A percentile compares a stretch with the other conserved stretches of the same genome.
These are phyloP conservation scores for Gadopsis marmoratus DNA, from an alignment of 2,797 vertebrate species.

Conservation along the genomic window DNA sequence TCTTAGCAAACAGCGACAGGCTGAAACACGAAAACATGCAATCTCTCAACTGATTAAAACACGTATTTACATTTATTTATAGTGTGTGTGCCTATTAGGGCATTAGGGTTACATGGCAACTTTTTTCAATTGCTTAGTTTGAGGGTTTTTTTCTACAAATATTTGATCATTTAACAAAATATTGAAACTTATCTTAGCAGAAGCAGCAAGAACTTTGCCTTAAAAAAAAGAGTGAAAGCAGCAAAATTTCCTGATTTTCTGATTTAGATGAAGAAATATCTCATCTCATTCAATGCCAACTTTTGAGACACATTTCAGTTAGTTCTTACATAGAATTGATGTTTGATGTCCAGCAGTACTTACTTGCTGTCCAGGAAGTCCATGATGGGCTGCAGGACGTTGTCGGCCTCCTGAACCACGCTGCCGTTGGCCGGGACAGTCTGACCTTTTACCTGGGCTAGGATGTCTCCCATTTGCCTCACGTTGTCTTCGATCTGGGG, in stretches of 20 bases:
- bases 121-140: background rate
- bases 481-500: slow-evolving; percentile 96
- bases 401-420: slow-evolving; percentile 95
- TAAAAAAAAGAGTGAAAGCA: background rate
- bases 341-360: slow-evolving; percentile 60
- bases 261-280: background rate
- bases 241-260: background rate
- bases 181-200: background rate
- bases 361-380: slow-evolving; percentile 99
- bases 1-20: slow-evolving; percentile 96
- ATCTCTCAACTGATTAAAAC: slow-evolving; percentile 21
- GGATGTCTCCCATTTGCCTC: slow-evolving; percentile 97
- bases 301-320: background rate
- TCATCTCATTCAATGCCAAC: background rate
- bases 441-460: slow-evolving; percentile 96
- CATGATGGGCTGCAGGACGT: slow-evolving; percentile 97
- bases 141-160: background rate
- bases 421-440: slow-evolving; percentile 95
- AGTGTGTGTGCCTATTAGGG: background rate
- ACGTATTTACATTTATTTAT: background rate
- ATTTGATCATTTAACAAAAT: background rate
- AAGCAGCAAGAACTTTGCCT: background rate
- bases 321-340: background rate
- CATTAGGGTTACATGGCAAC: no score
- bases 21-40: slow-evolving; percentile 75